Evolutionary conservation across 1,140 invertebrate species (phyloP), one percentile per base, ranked within the genome.

Genomic region (Dolichoris vasculosae): DNA sequence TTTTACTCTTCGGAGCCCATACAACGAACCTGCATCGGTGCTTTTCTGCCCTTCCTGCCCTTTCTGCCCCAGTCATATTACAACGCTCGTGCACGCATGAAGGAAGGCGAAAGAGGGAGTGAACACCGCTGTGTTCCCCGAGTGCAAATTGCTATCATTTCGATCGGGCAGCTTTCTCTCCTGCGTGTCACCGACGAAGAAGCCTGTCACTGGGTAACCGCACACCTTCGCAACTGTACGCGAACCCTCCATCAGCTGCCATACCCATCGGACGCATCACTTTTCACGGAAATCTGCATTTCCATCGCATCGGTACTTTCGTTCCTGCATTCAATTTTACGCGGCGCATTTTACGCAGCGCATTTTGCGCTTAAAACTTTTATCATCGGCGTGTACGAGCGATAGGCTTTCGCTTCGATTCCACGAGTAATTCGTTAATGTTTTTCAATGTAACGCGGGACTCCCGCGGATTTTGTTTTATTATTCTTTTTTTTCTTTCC

Each of bases 101-200:
- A 32, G n/a, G 69, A 73, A 43, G 7, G 26, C 69, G 46, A 35
- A n/a, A 32, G 32, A 17, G 75, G 6, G 20, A 77, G 23, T 20
- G 15, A n/a, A n/a, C 46, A 15, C 1, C 13, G 46, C 75, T n/a
- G 35, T 55, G 75, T 77, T 55, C 46, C 86, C 87, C 88, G 67
- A 88, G 88, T 87, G 88, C 89, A 90, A 91, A 91, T 91, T 91
- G 88, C 89, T 89, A 90, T 90, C 89, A 90, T 90, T 88, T 89
- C 88, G 89, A 91, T 89, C 88, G 87, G 73, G 13, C 51, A 38
- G 85, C 84, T 63, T 35, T 17, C 30, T 87, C 88, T 86, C 83
- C 76, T 80, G 67, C 80, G 46, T 77, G 86, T 84, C 85, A 87
- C 85, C 88, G 89, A 88, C 88, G 89, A 89, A 88, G 88, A 87